These are phyloP conservation scores for Pachyseris speciosa DNA, from an alignment of 64 coral and sea anemone species.

Conservation along the genomic window DNA sequence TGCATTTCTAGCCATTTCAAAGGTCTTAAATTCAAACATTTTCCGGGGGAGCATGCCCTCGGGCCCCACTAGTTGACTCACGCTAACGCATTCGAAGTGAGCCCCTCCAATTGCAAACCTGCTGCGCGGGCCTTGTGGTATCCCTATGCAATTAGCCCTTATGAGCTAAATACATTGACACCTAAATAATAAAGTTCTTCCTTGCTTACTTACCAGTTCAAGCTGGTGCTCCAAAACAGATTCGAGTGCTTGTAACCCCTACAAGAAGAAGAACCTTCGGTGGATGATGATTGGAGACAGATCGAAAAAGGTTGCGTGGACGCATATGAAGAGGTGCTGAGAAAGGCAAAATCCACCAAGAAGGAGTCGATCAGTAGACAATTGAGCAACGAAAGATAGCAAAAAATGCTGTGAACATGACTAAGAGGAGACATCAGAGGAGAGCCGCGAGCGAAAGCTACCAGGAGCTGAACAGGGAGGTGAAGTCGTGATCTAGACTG, in stretches of 20 bases:
- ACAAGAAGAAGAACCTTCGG: slow-evolving; percentile 3
- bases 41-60: too few species aligned
- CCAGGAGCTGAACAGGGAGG: slow-evolving; percentile 16
- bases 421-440: slow-evolving; percentile 35
- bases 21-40: too few species aligned
- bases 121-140: too few species aligned
- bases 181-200: too few species aligned
- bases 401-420: slow-evolving; percentile 18
- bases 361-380: slow-evolving; percentile 33
- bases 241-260: slow-evolving; percentile 20
- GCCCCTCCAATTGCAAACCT: too few species aligned
- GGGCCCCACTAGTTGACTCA: too few species aligned
- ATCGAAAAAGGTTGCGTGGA: slow-evolving; percentile 40
- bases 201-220: too few species aligned
- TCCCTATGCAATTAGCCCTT: too few species aligned
- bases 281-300: slow-evolving; percentile 38
- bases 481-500: slow-evolving; percentile 39
- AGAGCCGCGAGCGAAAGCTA: slow-evolving; percentile 33
- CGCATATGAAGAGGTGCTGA: slow-evolving; percentile 30
- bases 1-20: too few species aligned
- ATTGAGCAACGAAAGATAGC: slow-evolving; percentile 37
- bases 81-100: too few species aligned
- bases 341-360: not conserved
- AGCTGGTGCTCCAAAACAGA: slow-evolving; percentile 9
- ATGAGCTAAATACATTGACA: too few species aligned